Base-by-base conservation (phyloP, 1,140 invertebrate genomes). In the Drosophila ficusphila region DNA sequence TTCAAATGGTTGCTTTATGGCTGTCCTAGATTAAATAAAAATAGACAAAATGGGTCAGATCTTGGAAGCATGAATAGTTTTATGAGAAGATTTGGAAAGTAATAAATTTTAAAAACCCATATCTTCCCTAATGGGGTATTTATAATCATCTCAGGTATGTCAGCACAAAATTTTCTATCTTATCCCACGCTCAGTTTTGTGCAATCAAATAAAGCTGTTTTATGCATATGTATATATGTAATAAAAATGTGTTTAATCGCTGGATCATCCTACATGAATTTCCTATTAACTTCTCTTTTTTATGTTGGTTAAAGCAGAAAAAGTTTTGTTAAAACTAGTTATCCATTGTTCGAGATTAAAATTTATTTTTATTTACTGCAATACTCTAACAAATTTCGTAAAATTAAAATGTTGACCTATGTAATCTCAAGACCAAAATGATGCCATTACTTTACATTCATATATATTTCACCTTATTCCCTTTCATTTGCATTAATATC, bases 31-130 rank as follows among this genome's bases (percentile, higher is more conserved):
- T 57, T 5, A 4, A 5, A 16, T 46, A 27, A 23, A 54, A 54
- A 54, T 47, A 47, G 21, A 48, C n/a, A 1, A 57, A 57, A 8
- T 58, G 14, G 47, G 54, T 58, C 54, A 58, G 29, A 6, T 52
- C 11, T 34, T 4, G 1, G 4, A 23, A 36, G 6, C 11, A 8
- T 34, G 3, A 51, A 16, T 11, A 29, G 9, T 31, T 11, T 18
- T 36, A 29, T 18, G 8, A 12, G 9, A 0, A 16, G 4, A 53
- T 36, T 12, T 34, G 25, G n/a, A 21, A 36, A 14, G 8, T 25
- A 52, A 53, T 36, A 52, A 34, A 31, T 42, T 21, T 21, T 0
- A 34, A 34, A 47, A 9, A 18, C 9, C 8, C 7, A 11, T 9
- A 9, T 18, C 16, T 38, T 18, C 7, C 7, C 8, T 11, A 4